A percentile compares a stretch with the other conserved stretches of the same genome.
phyloP scores from a whole-genome alignment of 2,888 invertebrate species.

The Andrena marginata region DNA sequence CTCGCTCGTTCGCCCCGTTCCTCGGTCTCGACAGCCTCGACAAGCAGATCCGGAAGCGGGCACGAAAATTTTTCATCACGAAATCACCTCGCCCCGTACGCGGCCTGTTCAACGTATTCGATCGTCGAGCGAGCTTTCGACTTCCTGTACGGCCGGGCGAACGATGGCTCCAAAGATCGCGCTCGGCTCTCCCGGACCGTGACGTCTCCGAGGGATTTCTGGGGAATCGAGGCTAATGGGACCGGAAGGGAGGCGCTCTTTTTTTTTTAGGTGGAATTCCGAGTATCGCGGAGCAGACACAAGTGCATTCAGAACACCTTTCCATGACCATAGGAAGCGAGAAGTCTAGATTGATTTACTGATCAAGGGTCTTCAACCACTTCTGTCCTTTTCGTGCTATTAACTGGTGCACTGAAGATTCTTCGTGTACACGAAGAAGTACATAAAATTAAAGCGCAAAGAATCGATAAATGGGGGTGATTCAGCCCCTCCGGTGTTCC shows the following conservation, averaged over 20 bases:
- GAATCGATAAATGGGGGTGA: constrained; percentile 46
- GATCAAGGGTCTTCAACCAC: background rate
- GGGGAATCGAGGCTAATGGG: constrained; percentile 60
- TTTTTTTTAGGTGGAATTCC: constrained; percentile 50
- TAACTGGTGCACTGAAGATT: background rate
- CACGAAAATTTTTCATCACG: constrained; percentile 76
- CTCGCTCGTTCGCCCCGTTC: constrained; percentile 53
- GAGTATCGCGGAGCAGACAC: constrained; percentile 24
- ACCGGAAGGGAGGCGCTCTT: constrained; percentile 66
- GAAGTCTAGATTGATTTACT: background rate
- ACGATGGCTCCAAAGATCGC: constrained; percentile 49
- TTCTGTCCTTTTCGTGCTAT: too few species aligned
- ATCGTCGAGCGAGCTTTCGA: constrained; percentile 41
- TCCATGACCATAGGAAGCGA: background rate
- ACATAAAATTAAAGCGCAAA: constrained; percentile 16
- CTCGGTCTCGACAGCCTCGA: constrained; percentile 65
- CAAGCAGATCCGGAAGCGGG: constrained; percentile 75
- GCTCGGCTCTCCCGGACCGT: constrained; percentile 64
- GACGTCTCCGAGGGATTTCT: constrained; percentile 61
- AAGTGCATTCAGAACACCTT: constrained; percentile 26
- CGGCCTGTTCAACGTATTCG: constrained; percentile 41
- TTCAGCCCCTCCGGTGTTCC: constrained; percentile 27
- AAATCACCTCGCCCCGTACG: constrained; percentile 66
- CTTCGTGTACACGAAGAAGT: constrained; percentile 10
- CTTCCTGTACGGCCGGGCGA: constrained; percentile 62